Percentiles rank a stretch among this genome's conserved stretches.
Evolutionary conservation across 1,140 invertebrate species (phyloP).

Genomic region (Zaprionus camerounensis): DNA sequence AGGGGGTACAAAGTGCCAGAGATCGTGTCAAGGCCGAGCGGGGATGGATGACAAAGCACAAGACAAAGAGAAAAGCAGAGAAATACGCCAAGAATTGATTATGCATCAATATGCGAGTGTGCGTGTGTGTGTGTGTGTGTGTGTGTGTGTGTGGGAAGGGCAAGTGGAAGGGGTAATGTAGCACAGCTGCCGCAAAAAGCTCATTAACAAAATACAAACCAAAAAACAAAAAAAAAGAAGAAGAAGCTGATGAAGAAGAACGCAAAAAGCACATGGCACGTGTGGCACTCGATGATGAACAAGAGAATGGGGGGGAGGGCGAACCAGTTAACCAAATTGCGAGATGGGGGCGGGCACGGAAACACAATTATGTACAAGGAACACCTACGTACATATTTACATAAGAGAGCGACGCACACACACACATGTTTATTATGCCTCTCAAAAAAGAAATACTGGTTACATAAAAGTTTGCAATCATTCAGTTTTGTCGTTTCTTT

Average conservation of each 20-base stretch:
- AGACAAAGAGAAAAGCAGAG: slow-evolving; percentile 4
- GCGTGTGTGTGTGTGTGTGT: background rate
- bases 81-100: slow-evolving; percentile 18
- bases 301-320: background rate
- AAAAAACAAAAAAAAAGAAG: background rate
- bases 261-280: background rate
- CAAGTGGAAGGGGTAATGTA: background rate
- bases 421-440: background rate
- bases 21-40: slow-evolving; percentile 44
- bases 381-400: slow-evolving; percentile 7
- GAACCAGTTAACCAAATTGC: slow-evolving; percentile 15
- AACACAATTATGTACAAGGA: slow-evolving; percentile 2
- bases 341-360: background rate
- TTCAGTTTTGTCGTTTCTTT: background rate
- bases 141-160: background rate
- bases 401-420: background rate
- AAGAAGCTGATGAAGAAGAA: background rate
- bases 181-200: slow-evolving; percentile 16
- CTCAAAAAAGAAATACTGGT: slow-evolving; percentile 51
- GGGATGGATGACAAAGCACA: slow-evolving; percentile 25
- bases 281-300: slow-evolving; percentile 3
- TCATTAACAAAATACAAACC: background rate
- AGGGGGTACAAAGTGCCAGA: slow-evolving; percentile 2
- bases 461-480: slow-evolving; percentile 63
- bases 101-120: background rate